phyloP scores from a whole-genome alignment of 2,113 vertebrate genomes.

The Circaetus gallicus region DNA sequence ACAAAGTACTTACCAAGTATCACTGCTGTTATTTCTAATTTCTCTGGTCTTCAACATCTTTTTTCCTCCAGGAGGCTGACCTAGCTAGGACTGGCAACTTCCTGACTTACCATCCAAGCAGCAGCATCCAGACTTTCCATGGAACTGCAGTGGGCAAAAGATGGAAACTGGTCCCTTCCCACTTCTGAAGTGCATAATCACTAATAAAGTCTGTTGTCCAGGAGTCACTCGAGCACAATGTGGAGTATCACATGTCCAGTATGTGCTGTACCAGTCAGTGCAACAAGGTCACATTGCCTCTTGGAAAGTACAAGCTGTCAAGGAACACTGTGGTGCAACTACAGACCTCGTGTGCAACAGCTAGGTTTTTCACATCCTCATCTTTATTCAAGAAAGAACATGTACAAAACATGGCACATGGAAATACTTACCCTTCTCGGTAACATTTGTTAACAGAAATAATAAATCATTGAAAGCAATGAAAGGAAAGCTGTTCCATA shows the following conservation, averaged over 20 bases:
- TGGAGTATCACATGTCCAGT: fast-evolving
- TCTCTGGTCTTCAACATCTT: background rate
- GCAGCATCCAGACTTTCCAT: background rate
- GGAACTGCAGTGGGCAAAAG: background rate
- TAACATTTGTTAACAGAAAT: background rate
- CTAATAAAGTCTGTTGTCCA: background rate
- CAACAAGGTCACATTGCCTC: fast-evolving
- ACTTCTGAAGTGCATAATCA: fast-evolving
- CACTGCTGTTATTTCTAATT: background rate
- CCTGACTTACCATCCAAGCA: background rate
- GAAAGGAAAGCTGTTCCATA: background rate
- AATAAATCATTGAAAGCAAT: background rate
- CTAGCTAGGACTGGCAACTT: background rate
- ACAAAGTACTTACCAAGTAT: background rate
- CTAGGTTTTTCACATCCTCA: background rate
- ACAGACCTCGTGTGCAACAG: background rate
- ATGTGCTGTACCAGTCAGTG: background rate
- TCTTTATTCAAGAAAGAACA: constrained; percentile 20
- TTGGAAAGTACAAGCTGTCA: background rate
- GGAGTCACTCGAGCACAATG: background rate
- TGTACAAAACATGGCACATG: background rate
- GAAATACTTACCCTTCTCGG: background rate
- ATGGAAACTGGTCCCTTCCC: background rate
- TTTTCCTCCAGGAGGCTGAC: background rate
- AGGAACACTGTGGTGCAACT: fast-evolving